Evolutionary conservation across 2,797 vertebrate genomes (phyloP), one percentile per base, ranked within the genome.

Genomic region (Cuniculus paca): DNA sequence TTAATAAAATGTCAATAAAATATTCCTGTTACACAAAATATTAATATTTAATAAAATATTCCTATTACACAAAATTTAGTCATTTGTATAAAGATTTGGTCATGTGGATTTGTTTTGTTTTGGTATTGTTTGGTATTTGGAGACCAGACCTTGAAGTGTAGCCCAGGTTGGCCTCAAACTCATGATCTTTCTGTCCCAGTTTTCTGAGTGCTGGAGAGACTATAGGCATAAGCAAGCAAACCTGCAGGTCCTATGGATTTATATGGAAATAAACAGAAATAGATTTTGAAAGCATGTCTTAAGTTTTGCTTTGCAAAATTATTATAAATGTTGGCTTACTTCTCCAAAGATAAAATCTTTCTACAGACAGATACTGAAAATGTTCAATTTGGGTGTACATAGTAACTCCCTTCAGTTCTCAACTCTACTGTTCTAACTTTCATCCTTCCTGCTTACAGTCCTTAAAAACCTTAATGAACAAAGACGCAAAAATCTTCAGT

Each of bases 1-100:
- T 97, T 96, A 95, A 94, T 97, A 28, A 88, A 89, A 60, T 61
- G 63, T 97, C 96, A 95, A 94, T 97, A 28, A 88, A 89, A 60
- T 61, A 68, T 63, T 88, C n/a, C 63, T 63, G 1, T 87, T 63
- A 65, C 14, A 58, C 36, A 96, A 97, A 31, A 96, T 94, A 48
- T 48, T 48, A 16, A 34, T 74, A 68, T 80, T 97, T 96, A 95
- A 94, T 97, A 31, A 87, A 88, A 52, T 50, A 65, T 65, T 87
- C 34, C 58, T 75, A 2, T 83, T 61, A 63, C 13, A 60, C 39
- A 96, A 97, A 28, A 96, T 94, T 93, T 97, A 95, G 54, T 87
- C 70, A 75, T 82, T 96, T 95, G 87, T 86, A 80, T 60, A 54
- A 77, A 91, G n/a, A 28, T 97, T 95, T 98, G 95, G 78, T 96